Percentiles rank a stretch among this genome's conserved stretches.
Evolutionary conservation across 2,113 vertebrate species (phyloP).

Genomic region (Guaruba guarouba): DNA sequence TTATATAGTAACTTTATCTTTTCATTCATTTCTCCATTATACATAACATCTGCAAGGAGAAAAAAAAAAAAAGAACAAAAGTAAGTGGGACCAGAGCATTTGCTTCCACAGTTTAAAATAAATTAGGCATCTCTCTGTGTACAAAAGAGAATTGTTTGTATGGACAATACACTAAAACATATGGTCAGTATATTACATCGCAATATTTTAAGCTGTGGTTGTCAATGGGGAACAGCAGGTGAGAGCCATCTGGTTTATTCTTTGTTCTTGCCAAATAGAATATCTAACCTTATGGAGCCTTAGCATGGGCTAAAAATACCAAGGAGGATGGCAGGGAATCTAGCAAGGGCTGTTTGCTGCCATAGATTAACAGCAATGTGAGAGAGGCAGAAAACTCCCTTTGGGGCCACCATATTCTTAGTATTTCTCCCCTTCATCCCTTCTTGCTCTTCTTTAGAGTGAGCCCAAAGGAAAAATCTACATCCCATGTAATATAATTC

Average conservation of each 20-base stretch:
- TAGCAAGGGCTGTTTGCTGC: neutral
- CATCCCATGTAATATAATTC: neutral
- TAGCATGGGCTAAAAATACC: neutral
- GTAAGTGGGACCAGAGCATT: neutral
- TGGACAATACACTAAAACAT: neutral
- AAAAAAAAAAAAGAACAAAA: neutral
- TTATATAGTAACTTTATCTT: slow-evolving; percentile 90
- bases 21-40: slow-evolving; percentile 93
- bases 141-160: neutral
- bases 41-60: slow-evolving; percentile 83
- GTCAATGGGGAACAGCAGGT: neutral
- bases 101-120: slow-evolving; percentile 10
- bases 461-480: neutral
- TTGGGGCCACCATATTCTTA: neutral
- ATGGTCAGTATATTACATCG: neutral
- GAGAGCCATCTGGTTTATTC: neutral
- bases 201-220: neutral
- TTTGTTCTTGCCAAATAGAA: neutral
- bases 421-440: neutral
- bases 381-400: neutral
- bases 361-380: neutral
- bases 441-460: neutral
- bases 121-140: neutral
- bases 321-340: neutral
- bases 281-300: neutral